Base-by-base conservation (phyloP, 1,140 invertebrate genomes). In the Ridgeia piscesae region DNA sequence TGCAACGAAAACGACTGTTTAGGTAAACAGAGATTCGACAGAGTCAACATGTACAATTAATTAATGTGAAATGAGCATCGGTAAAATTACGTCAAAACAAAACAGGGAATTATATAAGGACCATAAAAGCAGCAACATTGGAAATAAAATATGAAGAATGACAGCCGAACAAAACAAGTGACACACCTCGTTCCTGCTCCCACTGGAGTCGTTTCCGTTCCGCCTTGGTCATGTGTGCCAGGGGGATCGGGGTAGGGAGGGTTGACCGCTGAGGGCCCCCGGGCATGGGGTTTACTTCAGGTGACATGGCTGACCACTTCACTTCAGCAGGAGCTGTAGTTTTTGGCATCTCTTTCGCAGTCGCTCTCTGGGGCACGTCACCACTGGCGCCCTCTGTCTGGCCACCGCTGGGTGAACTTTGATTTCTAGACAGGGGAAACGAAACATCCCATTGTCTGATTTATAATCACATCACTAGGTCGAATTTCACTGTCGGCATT, bases 171-270 rank as follows among this genome's bases (percentile, higher is more conserved):
- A 27, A 34, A 50, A 92, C 34, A 33, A 34, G 35, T 27, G n/a
- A 88, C 42, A 8, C 4, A 92, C 92, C 92, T 89, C 92, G 33
- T 89, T 92, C 92, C 77, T 33, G 34, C 34, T 92, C 77, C 92
- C 92, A 92, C 89, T 92, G 92, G 6, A 92, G 34, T 34, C 89
- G 21, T 33, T 92, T 92, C 34, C 77, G 11, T 35, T 92, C 92
- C 21, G 92, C 89, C 42, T 91, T 91, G 11, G 91, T 77, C 58
- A 77, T 77, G 58, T 77, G 58, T 77, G 58, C 58, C 58, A 77
- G 58, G 14, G 58, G 58, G 58, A 77, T 77, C 2, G 58, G 58
- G 14, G 58, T 77, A 4, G 58, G 58, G 27, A 77, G 58, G 4
- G 58, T 77, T 77, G 58, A 77, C 58, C 58, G 58, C 27, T 77